Evolutionary conservation across 2,888 invertebrate species (phyloP).

Genomic region (Crocallis elinguaria): DNA sequence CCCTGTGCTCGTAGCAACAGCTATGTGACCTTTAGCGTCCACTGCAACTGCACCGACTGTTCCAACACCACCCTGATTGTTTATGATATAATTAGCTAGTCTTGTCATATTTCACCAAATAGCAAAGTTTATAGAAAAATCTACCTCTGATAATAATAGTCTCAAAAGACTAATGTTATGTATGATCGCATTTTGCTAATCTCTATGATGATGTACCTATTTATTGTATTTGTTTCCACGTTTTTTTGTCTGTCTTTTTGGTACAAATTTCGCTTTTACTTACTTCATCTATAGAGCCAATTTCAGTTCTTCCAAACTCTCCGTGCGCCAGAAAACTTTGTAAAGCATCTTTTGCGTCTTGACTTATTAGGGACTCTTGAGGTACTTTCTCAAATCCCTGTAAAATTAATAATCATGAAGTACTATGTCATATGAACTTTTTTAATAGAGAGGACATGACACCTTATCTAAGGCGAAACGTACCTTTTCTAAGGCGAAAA

Average conservation of each 20-base stretch:
- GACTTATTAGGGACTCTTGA: conserved; percentile 88
- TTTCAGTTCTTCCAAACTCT: conserved; percentile 84
- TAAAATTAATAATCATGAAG: conserved; percentile 29
- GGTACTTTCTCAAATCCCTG: conserved; percentile 86
- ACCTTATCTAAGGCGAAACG: background rate
- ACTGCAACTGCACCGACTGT: conserved; percentile 95
- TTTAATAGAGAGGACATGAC: background rate
- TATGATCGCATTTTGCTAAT: background rate
- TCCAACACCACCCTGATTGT: conserved; percentile 85
- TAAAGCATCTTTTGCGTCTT: conserved; percentile 85
- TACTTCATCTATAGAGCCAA: conserved; percentile 76
- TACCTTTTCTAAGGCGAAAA: conserved; percentile 87
- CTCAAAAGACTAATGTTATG: background rate
- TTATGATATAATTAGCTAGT: background rate
- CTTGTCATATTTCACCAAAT: too few relatives aligned
- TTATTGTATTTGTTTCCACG: too few relatives aligned
- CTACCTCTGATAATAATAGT: background rate
- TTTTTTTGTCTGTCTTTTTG: too few relatives aligned
- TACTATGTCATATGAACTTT: background rate
- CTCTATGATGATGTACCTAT: background rate
- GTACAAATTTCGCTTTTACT: background rate
- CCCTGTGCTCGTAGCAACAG: conserved; percentile 93
- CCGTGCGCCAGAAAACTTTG: conserved; percentile 83
- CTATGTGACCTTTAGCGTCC: conserved; percentile 89
- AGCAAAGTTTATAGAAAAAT: too few relatives aligned